Evolutionary conservation across 2,797 vertebrate genomes (phyloP).

Genomic region (Arctocebus calabarensis): DNA sequence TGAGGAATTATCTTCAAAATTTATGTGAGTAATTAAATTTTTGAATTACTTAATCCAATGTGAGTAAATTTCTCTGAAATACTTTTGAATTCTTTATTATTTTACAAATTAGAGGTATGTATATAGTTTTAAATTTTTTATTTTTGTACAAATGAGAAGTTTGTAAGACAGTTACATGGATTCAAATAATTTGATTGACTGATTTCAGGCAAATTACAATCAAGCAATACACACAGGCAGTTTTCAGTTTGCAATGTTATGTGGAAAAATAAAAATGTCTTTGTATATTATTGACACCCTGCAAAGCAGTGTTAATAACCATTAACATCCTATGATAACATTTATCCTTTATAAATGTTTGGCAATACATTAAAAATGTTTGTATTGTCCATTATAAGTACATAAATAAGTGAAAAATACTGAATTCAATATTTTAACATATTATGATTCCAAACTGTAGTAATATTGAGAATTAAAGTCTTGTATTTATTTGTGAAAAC

Average conservation of each 20-base stretch:
- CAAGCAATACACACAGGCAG: neutral
- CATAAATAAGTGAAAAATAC: neutral
- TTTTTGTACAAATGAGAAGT: neutral
- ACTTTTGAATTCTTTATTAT: neutral
- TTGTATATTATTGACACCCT: neutral
- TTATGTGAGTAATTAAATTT: neutral
- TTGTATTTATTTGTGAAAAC: neutral
- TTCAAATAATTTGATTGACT: neutral
- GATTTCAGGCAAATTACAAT: neutral
- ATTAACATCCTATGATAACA: neutral
- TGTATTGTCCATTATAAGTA: neutral
- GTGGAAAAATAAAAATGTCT: neutral
- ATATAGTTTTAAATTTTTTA: neutral
- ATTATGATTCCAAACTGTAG: neutral
- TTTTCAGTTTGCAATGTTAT: neutral
- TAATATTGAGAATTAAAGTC: neutral
- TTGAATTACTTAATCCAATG: constrained; percentile 8
- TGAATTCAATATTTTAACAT: neutral
- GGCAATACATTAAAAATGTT: neutral
- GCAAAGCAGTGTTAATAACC: neutral
- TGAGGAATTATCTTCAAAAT: neutral
- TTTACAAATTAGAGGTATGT: neutral
- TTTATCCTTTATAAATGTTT: neutral
- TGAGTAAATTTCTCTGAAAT: neutral
- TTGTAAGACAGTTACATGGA: neutral